phyloP scores from a whole-genome alignment of 2,888 invertebrate species.

The Drosophila emarginata region DNA sequence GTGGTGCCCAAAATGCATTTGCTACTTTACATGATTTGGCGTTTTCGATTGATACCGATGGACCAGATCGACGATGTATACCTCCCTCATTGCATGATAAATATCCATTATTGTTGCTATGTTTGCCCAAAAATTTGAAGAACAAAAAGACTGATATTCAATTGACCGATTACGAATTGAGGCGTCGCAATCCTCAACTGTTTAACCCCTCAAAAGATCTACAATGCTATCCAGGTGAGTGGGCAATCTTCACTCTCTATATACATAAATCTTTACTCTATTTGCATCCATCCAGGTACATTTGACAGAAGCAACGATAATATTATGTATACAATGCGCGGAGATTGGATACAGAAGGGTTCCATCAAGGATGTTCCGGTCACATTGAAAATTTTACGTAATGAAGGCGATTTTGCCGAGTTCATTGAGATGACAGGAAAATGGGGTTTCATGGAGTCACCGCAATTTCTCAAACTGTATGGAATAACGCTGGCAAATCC shows the following conservation, averaged over 20 bases:
- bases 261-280: background rate
- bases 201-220: conserved; percentile 81
- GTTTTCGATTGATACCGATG: conserved; percentile 75
- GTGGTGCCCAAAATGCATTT: conserved; percentile 53
- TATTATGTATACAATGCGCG: background rate
- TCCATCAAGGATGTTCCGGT: conserved; percentile 1
- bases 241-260: background rate
- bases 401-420: conserved; percentile 86
- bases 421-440: conserved; percentile 90
- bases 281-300: conserved; percentile 83
- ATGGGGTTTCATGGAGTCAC: conserved; percentile 91
- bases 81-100: conserved; percentile 92
- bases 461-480: conserved; percentile 89
- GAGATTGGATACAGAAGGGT: conserved; percentile 10
- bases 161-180: conserved; percentile 79
- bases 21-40: conserved; percentile 78
- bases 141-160: conserved; percentile 81
- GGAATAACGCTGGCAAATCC: conserved; percentile 90
- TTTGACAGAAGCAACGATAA: conserved; percentile 84
- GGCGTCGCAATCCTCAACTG: conserved; percentile 80
- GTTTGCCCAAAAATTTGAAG: conserved; percentile 81
- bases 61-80: conserved; percentile 83
- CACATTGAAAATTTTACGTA: conserved; percentile 83
- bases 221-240: conserved; percentile 81
- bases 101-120: conserved; percentile 79